Percentiles rank a stretch among this genome's conserved stretches.
These are phyloP conservation scores for Periparus ater DNA, from an alignment of 2,797 vertebrate species.

Conservation along the genomic window DNA sequence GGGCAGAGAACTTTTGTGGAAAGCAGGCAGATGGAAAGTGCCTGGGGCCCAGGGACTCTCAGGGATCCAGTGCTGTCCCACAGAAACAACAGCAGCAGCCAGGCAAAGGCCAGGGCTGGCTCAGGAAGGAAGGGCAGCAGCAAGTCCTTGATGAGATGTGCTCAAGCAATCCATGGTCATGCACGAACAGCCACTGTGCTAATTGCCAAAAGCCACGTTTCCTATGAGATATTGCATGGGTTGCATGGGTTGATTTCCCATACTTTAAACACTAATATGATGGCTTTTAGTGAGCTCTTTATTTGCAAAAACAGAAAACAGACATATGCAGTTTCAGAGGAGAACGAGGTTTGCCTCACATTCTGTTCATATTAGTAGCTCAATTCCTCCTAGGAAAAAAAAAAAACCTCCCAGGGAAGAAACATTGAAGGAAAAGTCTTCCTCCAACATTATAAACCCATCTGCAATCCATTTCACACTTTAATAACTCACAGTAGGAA, in stretches of 20 bases:
- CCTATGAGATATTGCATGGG: neutral
- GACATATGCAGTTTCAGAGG: neutral
- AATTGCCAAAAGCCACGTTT: neutral
- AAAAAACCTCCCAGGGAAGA: neutral
- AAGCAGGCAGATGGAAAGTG: neutral
- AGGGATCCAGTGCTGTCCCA: neutral
- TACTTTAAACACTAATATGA: neutral
- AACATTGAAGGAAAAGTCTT: neutral
- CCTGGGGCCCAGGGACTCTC: neutral
- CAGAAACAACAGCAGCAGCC: neutral
- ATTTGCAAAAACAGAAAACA: neutral
- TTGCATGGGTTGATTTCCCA: neutral
- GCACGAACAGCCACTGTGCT: neutral
- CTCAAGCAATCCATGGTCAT: neutral
- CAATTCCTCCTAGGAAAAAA: neutral
- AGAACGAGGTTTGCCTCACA: neutral
- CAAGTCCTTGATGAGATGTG: rapidly evolving
- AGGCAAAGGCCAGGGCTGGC: neutral
- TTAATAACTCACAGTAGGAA: neutral
- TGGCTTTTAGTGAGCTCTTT: neutral
- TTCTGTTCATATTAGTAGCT: neutral
- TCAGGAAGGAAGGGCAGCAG: neutral
- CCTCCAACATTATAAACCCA: neutral
- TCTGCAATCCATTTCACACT: neutral
- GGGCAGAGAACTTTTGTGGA: neutral